Evolutionary conservation across 2,113 vertebrate species (phyloP).

Genomic region (Mirza zaza): DNA sequence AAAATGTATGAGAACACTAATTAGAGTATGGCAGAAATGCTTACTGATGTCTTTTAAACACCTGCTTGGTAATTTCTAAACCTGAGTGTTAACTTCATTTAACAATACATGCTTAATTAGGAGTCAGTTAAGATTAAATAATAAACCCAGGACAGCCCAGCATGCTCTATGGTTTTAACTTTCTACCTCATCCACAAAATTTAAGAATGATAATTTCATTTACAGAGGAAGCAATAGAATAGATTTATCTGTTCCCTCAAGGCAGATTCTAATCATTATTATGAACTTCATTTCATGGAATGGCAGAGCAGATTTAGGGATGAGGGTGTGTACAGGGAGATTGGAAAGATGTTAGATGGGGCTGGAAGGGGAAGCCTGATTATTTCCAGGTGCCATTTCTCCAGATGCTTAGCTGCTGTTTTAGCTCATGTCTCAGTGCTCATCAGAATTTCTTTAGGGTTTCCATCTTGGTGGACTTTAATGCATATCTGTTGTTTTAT

Average conservation of each 20-base stretch:
- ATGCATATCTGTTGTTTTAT: not conserved
- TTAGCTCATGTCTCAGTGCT: not conserved
- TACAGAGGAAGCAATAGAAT: not conserved
- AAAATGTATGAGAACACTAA: conserved; percentile 81
- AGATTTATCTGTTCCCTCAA: not conserved
- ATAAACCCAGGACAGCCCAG: not conserved
- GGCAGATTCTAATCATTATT: not conserved
- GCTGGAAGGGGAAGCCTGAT: rapidly evolving
- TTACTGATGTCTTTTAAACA: conserved; percentile 82
- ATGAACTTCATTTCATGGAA: not conserved
- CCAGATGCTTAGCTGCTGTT: not conserved
- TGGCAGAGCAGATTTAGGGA: not conserved
- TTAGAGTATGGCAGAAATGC: conserved; percentile 80
- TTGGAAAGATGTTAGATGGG: not conserved
- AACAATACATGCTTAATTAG: conserved; percentile 60
- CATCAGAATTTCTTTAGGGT: not conserved
- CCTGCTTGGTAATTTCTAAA: conserved; percentile 82
- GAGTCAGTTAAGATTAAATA: conserved; percentile 50
- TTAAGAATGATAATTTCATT: not conserved
- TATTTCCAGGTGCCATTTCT: not conserved
- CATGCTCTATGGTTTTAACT: not conserved
- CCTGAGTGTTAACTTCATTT: conserved; percentile 69
- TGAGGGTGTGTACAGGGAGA: not conserved
- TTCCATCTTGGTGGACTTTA: not conserved
- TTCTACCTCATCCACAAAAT: rapidly evolving